A percentile compares a stretch with the other conserved stretches of the same genome.
phyloP scores from a whole-genome alignment of 1,140 invertebrate species.

The Scaptomyza pallida region DNA sequence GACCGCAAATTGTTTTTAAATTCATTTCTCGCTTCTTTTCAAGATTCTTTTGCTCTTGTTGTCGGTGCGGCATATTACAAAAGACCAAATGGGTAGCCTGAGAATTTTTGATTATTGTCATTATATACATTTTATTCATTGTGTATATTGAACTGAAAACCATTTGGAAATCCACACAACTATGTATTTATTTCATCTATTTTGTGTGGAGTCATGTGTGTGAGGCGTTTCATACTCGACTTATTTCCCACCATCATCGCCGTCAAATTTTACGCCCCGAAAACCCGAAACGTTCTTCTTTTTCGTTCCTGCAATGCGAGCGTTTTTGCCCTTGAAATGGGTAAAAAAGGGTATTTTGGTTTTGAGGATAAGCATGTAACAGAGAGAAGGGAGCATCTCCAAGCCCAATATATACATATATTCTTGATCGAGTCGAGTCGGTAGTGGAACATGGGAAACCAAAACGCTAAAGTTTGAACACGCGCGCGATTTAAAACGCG shows the following conservation, averaged over 20 bases:
- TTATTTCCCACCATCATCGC: conserved; percentile 60
- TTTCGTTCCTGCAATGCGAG: neutral
- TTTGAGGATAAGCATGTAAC: no score
- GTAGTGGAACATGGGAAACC: no score
- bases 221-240: conserved; percentile 33
- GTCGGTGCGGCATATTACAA: conserved; percentile 65
- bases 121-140: no score
- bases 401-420: no score
- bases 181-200: neutral
- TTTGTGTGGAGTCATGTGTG: conserved; percentile 46
- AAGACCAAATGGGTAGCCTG: conserved; percentile 65
- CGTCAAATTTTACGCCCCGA: conserved; percentile 29
- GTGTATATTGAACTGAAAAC: conserved; percentile 52
- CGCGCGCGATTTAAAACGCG: no score
- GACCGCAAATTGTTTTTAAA: conserved; percentile 82
- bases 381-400: no score
- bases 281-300: conserved; percentile 1
- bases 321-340: conserved; percentile 4
- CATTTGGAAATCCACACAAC: conserved; percentile 47
- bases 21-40: conserved; percentile 69
- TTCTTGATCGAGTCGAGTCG: no score
- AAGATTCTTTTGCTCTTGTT: conserved; percentile 23
- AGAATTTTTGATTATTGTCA: conserved; percentile 82
- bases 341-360: no score
- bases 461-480: no score